phyloP scores from a whole-genome alignment of 2,888 invertebrate genomes.

The Abscondita cerata region DNA sequence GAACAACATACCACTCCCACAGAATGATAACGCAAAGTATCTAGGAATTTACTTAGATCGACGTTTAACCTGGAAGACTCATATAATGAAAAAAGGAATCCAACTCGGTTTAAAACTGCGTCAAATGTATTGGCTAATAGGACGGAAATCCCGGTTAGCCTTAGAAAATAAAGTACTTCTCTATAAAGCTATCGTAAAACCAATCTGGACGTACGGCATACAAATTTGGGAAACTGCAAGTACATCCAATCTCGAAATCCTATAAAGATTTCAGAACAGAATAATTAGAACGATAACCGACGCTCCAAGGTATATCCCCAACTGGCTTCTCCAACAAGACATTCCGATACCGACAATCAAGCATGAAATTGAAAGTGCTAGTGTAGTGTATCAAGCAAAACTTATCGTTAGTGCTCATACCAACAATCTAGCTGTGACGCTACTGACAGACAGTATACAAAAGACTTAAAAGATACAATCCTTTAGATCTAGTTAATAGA shows the following conservation, averaged over 20 bases:
- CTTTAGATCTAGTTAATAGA: conserved; percentile 7
- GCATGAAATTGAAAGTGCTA: conserved; percentile 7
- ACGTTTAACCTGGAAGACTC: no score
- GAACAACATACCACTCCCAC: conserved; percentile 6
- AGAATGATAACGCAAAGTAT: conserved; percentile 6
- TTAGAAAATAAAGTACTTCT: no score
- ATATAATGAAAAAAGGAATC: no score
- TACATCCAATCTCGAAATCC: neutral
- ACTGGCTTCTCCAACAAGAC: conserved; percentile 7
- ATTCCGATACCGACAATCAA: conserved; percentile 6
- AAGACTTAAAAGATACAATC: no score
- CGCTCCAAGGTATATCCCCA: neutral
- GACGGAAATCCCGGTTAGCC: no score
- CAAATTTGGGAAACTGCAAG: neutral
- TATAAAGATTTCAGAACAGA: no score
- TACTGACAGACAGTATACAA: no score
- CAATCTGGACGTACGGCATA: neutral
- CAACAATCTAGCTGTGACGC: neutral
- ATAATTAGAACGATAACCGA: no score
- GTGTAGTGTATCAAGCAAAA: conserved; percentile 2
- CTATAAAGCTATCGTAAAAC: conserved; percentile 8
- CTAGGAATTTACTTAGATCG: no score
- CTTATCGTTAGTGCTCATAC: conserved; percentile 2
- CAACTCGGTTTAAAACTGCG: no score
- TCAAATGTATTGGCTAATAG: no score